phyloP scores from a whole-genome alignment of 2,797 vertebrate species.

The Ammospiza maritima region DNA sequence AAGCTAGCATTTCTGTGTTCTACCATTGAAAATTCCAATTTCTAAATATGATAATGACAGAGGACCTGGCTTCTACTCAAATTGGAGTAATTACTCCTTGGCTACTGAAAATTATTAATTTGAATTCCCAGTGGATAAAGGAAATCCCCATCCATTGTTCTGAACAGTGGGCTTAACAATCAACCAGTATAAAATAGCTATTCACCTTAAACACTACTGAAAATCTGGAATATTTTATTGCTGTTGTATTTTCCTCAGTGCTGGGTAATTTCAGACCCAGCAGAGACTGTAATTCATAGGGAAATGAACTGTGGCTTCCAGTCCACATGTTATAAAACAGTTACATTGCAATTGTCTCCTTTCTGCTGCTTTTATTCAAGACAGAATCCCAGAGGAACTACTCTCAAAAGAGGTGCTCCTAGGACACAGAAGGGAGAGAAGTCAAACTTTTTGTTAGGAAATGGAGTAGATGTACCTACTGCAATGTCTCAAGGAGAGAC shows the following conservation, averaged over 20 bases:
- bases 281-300: not conserved
- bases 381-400: not conserved
- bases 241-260: not conserved
- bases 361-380: not conserved
- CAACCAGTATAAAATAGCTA: not conserved
- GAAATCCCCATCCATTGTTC: not conserved
- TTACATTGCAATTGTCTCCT: not conserved
- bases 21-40: not conserved
- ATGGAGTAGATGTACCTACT: not conserved
- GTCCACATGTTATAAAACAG: not conserved
- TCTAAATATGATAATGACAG: not conserved
- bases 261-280: not conserved
- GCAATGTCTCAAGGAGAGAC: not conserved
- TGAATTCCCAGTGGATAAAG: not conserved
- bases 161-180: not conserved
- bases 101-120: not conserved
- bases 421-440: not conserved
- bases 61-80: not conserved
- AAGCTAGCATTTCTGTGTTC: not conserved
- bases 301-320: not conserved
- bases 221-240: slow-evolving; percentile 7
- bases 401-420: not conserved
- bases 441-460: not conserved
- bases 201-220: not conserved
- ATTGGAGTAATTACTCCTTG: not conserved